Base-by-base conservation (phyloP, 2,797 vertebrate genomes). In the Apogon talboti region DNA sequence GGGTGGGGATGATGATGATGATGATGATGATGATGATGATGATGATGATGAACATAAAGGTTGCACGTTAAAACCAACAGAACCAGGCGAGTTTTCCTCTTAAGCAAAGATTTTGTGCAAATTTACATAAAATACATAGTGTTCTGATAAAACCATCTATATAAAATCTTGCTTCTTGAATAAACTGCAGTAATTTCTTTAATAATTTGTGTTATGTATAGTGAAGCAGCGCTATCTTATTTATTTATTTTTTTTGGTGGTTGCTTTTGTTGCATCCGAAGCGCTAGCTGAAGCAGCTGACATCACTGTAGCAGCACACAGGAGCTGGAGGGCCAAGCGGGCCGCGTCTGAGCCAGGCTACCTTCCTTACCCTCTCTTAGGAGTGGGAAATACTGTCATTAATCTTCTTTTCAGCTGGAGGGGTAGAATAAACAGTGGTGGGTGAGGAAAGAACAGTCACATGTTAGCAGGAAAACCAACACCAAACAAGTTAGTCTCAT, bases 351-450 rank as follows among this genome's bases (percentile, higher is more conserved):
- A 84, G 83, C 82, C 84, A 58, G 81, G 81, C 87, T 87, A 78
- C 92, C 90, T 87, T 90, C 77, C 93, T 95, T 94, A 94, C 92
- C 93, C 91, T 89, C 79, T 76, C 64, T 90, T 89, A 92, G 87
- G 83, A 89, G 84, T 90, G 82, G 67, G 80, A 92, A 90, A 89
- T 90, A 94, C 91, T 93, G 85, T 92, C 91, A 92, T 84, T 89
- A 89, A 90, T 92, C 92, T 92, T 93, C 91, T 90, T 86, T 79
- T 92, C 86, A 86, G 92, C 92, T 94, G 90, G 87, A 92, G 76
- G 76, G 85, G 78, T 66, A 79, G 78, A 89, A 90, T 79, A 84
- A 89, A 91, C 38, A 82, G 83, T 88, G 76, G 79, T 77, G 83
- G 83, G 84, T 76, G 85, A 88, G 83, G 84, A 89, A 85, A 86